Evolutionary conservation across 2,888 invertebrate species (phyloP), one percentile per base, ranked within the genome.

Genomic region (Catocala fraxini): DNA sequence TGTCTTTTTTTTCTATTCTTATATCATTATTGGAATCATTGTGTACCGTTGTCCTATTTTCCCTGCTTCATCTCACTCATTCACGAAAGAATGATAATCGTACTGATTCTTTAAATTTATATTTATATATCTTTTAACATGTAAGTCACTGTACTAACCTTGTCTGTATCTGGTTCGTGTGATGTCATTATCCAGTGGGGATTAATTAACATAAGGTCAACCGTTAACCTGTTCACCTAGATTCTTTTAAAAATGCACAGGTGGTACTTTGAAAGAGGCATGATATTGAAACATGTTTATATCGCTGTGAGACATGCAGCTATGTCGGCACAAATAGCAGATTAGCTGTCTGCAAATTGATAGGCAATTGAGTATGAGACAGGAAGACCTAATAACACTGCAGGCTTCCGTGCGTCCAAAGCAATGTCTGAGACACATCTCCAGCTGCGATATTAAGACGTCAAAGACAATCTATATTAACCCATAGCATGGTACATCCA

Each of bases 121-220:
- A n/a, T n/a, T 39, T 42, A 5, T n/a, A 0, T n/a, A 5, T 11
- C 11, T 42, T 42, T 13, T 15, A 68, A 59, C 48, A 60, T 51
- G 51, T 12, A 54, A 43, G 39, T 45, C 9, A 41, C 39, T 39
- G 47, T 56, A 57, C 45, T 39, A 43, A 51, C 45, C 66, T 65
- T 58, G 61, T 48, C 63, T 62, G 56, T 43, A 33, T 47, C 48
- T 56, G 39, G 55, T 52, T 34, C 35, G 48, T 47, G 42, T 39
- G 35, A 39, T 51, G 66, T 47, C 54, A 62, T 51, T 59, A 63
- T 63, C 51, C 12, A 58, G 42, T 35, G 33, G 41, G 59, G 53
- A 57, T 65, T 65, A 58, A 77, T 74, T 73, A 67, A 13, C 64
- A 65, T 71, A 75, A 77, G 77, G 71, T 77, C 75, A 75, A 70